A percentile compares a stretch with the other conserved stretches of the same genome.
Conservation (phyloP, 2,113 vertebrate species). For the Tachycineta bicolor region DNA sequence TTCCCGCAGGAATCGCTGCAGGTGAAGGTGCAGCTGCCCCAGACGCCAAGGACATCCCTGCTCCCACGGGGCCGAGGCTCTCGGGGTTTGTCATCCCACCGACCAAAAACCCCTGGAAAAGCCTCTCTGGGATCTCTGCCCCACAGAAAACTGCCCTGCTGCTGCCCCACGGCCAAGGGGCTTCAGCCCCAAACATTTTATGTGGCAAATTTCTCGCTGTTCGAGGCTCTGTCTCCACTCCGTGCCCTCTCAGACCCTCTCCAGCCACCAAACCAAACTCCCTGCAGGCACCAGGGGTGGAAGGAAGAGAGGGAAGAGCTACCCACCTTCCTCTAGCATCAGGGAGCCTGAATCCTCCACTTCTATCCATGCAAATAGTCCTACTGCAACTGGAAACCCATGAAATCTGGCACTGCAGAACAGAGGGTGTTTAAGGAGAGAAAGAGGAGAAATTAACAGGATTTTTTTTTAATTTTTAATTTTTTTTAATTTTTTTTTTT, state of each 20-base stretch:
- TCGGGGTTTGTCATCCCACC: background rate
- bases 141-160: background rate
- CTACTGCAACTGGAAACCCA: constrained; percentile 4
- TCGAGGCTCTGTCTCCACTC: background rate
- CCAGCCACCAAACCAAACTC: background rate
- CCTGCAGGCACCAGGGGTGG: background rate
- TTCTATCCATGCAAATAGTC: constrained; percentile 29
- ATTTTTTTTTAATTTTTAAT: background rate
- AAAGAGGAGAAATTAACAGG: constrained; percentile 17
- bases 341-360: constrained; percentile 27
- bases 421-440: constrained; percentile 5
- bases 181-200: too few species aligned
- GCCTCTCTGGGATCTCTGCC: background rate
- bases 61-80: background rate
- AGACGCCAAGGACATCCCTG: background rate
- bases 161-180: background rate
- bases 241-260: background rate
- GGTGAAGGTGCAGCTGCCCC: background rate
- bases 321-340: constrained; percentile 42
- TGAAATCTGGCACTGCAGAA: constrained; percentile 1
- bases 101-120: background rate
- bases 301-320: constrained; percentile 8
- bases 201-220: background rate
- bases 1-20: background rate
- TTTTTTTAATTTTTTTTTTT: background rate